Conservation (phyloP, 2,113 vertebrate genomes). For the Ictalurus furcatus region DNA sequence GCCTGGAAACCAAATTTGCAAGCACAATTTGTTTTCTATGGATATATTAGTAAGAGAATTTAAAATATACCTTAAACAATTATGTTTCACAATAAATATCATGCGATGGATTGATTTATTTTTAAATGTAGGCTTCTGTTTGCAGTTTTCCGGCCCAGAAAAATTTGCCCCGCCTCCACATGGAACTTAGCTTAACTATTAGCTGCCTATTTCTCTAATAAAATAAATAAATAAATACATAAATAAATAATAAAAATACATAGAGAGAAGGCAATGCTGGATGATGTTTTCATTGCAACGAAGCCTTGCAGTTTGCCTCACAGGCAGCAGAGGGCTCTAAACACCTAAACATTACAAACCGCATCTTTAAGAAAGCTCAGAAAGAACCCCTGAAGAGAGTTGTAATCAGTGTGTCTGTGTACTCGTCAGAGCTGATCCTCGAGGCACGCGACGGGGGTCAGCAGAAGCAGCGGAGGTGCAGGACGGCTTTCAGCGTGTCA, state of each 20-base stretch:
- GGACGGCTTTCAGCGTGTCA: constrained; percentile 74
- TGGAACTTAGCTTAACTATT: not conserved
- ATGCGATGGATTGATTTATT: too few species aligned
- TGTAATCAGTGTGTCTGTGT: not conserved
- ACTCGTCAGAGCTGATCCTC: constrained; percentile 71
- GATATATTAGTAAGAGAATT: not conserved
- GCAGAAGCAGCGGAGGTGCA: constrained; percentile 76
- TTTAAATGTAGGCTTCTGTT: too few species aligned
- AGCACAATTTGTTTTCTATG: not conserved
- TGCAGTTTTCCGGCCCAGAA: not conserved
- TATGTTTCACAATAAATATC: not conserved
- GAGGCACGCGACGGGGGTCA: constrained; percentile 75
- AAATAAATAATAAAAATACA: not conserved
- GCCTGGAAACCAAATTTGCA: too few species aligned
- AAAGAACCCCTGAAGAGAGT: not conserved
- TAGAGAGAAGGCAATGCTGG: not conserved
- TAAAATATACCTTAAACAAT: not conserved
- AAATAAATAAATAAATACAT: not conserved
- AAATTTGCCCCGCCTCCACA: not conserved
- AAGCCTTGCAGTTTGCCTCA: not conserved
- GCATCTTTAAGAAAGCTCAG: not conserved
- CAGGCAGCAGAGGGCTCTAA: not conserved
- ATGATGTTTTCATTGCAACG: not conserved
- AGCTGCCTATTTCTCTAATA: not conserved
- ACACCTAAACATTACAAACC: not conserved